Evolutionary conservation across 2,113 vertebrate species (phyloP), one percentile per base, ranked within the genome.

Genomic region (Tragulus kanchil): DNA sequence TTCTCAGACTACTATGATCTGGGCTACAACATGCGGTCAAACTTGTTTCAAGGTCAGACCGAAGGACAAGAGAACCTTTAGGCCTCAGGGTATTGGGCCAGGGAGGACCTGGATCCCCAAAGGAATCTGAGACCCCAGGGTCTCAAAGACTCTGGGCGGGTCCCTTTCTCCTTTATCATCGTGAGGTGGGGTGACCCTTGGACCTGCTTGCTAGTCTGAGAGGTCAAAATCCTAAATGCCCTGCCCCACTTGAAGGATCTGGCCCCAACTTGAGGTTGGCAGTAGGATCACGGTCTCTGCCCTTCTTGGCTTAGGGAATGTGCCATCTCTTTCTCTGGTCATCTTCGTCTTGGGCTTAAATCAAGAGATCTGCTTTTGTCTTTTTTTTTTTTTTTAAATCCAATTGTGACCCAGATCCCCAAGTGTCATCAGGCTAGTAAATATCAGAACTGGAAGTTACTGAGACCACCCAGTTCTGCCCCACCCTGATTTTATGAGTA

Each of bases 21-120:
- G 87, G 97, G 98, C 59, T 98, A 98, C 93, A 96, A 98, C 67
- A 95, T 98, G 95, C 98, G 97, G 3, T 95, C 98, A 23, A 98
- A 98, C 87, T 75, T 99, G 62, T 99, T 98, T 96, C 98, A 97
- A 98, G 99, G 99, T 99, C 89, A 98, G 98, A 50, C 2, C 19
- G 1, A 26, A 28, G 82, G 92, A 42, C 77, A 50, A n/a, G 64
- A 95, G 28, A 15, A 36, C 8, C 26, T 1, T 5, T 5, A n/a
- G 84, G 56, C 50, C 25, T 54, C 9, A 25, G 13, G 26, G 45
- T 36, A 42, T 2, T 15, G 59, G 64, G 45, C 9, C n/a, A 28
- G 26, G 31, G 19, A 78, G 50, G 75, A 54, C 75, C 26, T 42
- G 13, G 26, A 48, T 45, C 36, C 52, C 61, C 6, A 8, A 0